Evolutionary conservation across 2,113 vertebrate genomes (phyloP), one percentile per base, ranked within the genome.

Genomic region (Lepus europaeus): DNA sequence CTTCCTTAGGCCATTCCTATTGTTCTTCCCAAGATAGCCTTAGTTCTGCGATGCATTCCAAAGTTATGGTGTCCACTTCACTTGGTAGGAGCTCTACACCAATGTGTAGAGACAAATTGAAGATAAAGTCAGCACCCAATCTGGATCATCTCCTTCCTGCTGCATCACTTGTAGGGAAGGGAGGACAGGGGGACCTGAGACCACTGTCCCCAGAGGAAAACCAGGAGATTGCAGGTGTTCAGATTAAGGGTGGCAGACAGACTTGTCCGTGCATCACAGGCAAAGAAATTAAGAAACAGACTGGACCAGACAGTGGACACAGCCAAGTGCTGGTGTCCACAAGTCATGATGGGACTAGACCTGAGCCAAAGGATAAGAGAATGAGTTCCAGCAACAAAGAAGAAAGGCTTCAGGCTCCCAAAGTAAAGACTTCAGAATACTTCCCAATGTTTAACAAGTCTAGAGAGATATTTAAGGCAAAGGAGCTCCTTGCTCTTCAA

Each of bases 341-440:
- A 33, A 27, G 29, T 61, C 39, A 77, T 59, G 4, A 3, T 14
- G 5, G 11, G 3, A 0, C 31, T 23, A 11, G 0, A 11, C 2
- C 6, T 2, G 51, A 81, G 9, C 33, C 63, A 5, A 51, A 22
- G 29, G 2, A 14, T 9, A 5, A 73, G 51, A 45, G 13, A 16
- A 0, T 9, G 4, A 72, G 20, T 69, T 68, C 6, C 6, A 61
- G 33, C 0, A 20, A n/a, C 14, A 45, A 2, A 12, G 5, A 1
- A 61, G 23, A 88, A 72, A 73, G 27, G 22, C 31, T 5, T 79
- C 36, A n/a, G 33, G 11, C 3, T 27, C 77, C 51, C 61, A 49
- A 10, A 6, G 10, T 23, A 17, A 56, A 12, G 23, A n/a, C 72
- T 29, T 68, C 23, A 45, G 23, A 89, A 31, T 33, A 25, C 29